These are phyloP conservation scores for Phymatocera aterrima DNA, from an alignment of 2,888 invertebrate genomes.

Conservation along the genomic window DNA sequence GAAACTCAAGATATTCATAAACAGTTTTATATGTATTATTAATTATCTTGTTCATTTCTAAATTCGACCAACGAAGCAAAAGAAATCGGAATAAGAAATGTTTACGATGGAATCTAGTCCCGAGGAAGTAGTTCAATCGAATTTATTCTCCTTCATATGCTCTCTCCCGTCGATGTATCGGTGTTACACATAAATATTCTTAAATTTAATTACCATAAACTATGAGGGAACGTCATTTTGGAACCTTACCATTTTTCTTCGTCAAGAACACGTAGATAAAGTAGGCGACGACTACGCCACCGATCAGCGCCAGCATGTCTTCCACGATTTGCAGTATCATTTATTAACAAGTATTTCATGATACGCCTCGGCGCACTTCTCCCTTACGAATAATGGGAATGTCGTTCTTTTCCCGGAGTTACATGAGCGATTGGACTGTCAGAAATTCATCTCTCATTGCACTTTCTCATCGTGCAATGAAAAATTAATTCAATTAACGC, in stretches of 20 bases:
- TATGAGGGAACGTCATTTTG: neutral
- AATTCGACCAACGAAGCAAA: neutral
- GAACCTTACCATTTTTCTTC: conserved; percentile 65
- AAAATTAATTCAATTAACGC: neutral
- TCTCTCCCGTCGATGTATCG: neutral
- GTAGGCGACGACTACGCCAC: conserved; percentile 67
- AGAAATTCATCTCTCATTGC: neutral
- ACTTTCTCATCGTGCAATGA: neutral
- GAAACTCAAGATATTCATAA: neutral
- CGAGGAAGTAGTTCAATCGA: no score
- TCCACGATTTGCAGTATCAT: conserved; percentile 65
- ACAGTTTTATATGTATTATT: neutral
- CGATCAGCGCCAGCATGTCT: conserved; percentile 70
- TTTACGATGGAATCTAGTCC: no score
- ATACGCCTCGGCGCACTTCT: conserved; percentile 35
- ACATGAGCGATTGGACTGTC: neutral
- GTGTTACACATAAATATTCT: neutral
- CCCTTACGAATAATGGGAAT: neutral
- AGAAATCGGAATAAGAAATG: neutral
- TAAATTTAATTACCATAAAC: neutral
- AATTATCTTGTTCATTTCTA: neutral
- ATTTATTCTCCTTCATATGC: neutral
- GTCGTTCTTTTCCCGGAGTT: neutral
- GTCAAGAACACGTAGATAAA: conserved; percentile 66
- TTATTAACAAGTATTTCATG: conserved; percentile 55